These are phyloP conservation scores for Schizopygopsis malacanthus DNA, from an alignment of 2,797 vertebrate species.

Conservation along the genomic window DNA sequence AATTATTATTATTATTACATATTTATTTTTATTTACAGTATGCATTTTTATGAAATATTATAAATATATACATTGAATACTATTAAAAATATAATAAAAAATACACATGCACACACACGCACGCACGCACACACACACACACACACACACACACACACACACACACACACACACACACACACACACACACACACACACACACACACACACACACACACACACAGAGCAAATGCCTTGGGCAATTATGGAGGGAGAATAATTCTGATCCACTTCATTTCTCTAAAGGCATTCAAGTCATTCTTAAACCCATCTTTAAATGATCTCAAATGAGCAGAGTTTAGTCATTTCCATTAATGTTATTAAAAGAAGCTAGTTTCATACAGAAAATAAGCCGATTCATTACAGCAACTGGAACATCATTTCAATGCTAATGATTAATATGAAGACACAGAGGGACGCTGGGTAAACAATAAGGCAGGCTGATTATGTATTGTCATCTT, in stretches of 20 bases:
- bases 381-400: conserved; percentile 61
- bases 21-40: not conserved
- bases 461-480: conserved; percentile 50
- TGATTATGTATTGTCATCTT: conserved; percentile 38
- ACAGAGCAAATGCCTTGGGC: conserved; percentile 41
- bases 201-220: not conserved
- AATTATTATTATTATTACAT: not conserved
- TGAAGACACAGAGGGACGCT: conserved; percentile 47
- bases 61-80: not conserved
- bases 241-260: conserved; percentile 53
- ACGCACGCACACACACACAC: too few relatives aligned
- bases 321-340: conserved; percentile 55
- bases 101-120: not conserved
- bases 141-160: not conserved
- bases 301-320: conserved; percentile 60
- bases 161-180: not conserved
- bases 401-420: conserved; percentile 54
- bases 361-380: conserved; percentile 54
- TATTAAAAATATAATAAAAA: not conserved
- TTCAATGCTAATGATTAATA: conserved; percentile 57
- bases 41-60: not conserved
- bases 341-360: conserved; percentile 60
- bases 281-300: conserved; percentile 57
- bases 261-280: conserved; percentile 55
- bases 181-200: too few relatives aligned